Conservation (phyloP, 2,888 invertebrate genomes). For the Eupithecia centaureata region DNA sequence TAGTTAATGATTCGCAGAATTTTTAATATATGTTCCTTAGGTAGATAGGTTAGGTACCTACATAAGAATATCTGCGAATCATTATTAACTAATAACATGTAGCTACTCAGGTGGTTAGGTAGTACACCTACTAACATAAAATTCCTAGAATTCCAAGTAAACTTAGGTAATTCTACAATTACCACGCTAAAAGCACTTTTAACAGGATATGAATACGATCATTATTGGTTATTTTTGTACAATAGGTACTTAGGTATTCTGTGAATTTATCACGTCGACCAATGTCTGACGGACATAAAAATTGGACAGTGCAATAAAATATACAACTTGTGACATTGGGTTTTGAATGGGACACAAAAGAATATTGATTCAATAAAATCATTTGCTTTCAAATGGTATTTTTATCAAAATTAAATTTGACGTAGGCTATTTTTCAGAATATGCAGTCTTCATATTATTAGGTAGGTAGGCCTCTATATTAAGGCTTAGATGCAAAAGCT, state of each 20-base stretch:
- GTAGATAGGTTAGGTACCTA: too few species aligned
- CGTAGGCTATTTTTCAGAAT: not conserved
- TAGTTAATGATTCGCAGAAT: too few species aligned
- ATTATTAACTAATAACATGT: too few species aligned
- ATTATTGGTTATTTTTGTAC: not conserved
- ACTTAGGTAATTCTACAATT: not conserved
- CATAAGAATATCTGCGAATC: too few species aligned
- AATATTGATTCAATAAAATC: conserved; percentile 1
- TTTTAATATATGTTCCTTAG: too few species aligned
- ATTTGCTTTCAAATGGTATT: not conserved
- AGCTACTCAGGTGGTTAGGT: too few species aligned
- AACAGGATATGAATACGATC: not conserved
- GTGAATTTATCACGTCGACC: not conserved
- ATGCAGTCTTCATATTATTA: not conserved
- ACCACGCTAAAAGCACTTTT: not conserved
- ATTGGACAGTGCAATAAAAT: not conserved
- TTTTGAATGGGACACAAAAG: not conserved
- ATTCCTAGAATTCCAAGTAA: not conserved
- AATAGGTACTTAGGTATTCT: not conserved
- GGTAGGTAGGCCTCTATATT: too few species aligned
- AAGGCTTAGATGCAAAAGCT: too few species aligned
- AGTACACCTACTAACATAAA: not conserved
- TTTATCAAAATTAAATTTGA: conserved; percentile 3
- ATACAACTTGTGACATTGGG: not conserved
- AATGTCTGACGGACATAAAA: not conserved